Base-by-base conservation (phyloP, 2,113 vertebrate genomes). In the Hucho hucho region DNA sequence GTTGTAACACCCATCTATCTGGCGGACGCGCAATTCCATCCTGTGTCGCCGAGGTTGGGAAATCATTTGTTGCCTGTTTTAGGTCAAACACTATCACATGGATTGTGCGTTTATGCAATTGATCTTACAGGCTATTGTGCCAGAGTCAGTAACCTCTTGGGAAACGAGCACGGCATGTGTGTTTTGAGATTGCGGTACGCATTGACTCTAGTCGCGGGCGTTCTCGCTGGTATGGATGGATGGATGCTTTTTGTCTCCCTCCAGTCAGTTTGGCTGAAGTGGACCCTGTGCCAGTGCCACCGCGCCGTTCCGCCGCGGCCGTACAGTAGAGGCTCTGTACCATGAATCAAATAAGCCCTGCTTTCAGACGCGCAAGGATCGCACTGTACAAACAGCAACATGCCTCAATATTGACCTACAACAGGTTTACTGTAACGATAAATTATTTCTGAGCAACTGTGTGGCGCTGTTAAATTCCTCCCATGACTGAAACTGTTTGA, bases 211-310 rank as follows among this genome's bases (percentile, higher is more conserved):
- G 49, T 53, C 3, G 16, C 3, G 16, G 49, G 49, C 4, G 49
- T 14, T 53, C 4, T 14, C 16, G 12, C 49, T 16, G 49, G 49
- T 18, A 18, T 53, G 49, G 49, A 53, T 49, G 14, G 46, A 75
- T 73, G 22, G 66, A 25, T 73, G n/a, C 53, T 83, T 79, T 83
- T 83, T 88, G 86, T 86, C 80, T 85, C 26, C 37, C 81, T 80
- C 5, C 28, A 5, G 16, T 37, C 65, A 53, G 59, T 22, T 14
- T 53, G 73, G 79, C 53, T 46, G 67, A 24, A 26, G 69, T 65
- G 68, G 74, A 75, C 70, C 49, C 77, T 53, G 7, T 65, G 46
- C 26, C 58, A 66, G n/a, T 26, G 59, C 32, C n/a, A 16, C 29
- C 6, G 46, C 69, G 46, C 29, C 28, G 65, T 59, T 64, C 68